Evolutionary conservation across 2,113 vertebrate species (phyloP).

Genomic region (Collichthys lucidus): DNA sequence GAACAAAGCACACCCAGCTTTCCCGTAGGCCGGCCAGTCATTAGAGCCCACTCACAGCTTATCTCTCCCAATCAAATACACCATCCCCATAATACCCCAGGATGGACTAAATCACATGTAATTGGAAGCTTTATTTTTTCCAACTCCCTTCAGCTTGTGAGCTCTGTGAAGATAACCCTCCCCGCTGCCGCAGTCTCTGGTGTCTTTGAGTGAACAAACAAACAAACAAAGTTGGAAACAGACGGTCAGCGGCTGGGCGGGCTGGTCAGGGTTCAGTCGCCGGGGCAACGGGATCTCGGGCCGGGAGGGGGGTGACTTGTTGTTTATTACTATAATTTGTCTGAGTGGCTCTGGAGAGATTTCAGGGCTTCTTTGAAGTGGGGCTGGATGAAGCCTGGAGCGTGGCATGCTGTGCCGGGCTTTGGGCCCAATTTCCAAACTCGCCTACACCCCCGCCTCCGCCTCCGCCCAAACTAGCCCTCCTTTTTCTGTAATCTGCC

Average conservation of each 20-base stretch:
- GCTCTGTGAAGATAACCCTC: slow-evolving; percentile 71
- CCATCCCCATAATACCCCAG: slow-evolving; percentile 67
- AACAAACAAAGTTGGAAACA: slow-evolving; percentile 79
- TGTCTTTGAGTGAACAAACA: slow-evolving; percentile 76
- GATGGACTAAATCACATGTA: slow-evolving; percentile 77
- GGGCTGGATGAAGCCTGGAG: slow-evolving; percentile 73
- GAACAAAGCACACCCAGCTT: slow-evolving; percentile 61
- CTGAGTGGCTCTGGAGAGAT: slow-evolving; percentile 79
- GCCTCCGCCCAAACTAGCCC: slow-evolving; percentile 4
- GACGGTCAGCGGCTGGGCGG: slow-evolving; percentile 67
- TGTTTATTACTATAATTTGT: slow-evolving; percentile 84
- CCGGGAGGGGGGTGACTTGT: slow-evolving; percentile 62
- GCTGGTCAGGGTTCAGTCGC: slow-evolving; percentile 75
- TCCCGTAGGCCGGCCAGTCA: slow-evolving; percentile 69
- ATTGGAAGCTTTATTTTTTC: slow-evolving; percentile 72
- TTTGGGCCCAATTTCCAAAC: slow-evolving; percentile 71
- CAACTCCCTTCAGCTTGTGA: slow-evolving; percentile 44
- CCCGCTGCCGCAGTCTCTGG: slow-evolving; percentile 56
- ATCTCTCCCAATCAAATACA: slow-evolving; percentile 77
- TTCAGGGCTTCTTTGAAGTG: slow-evolving; percentile 76
- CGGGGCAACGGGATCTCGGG: slow-evolving; percentile 68
- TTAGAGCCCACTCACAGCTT: slow-evolving; percentile 72
- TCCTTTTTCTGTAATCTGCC: slow-evolving; percentile 54
- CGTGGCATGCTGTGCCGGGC: slow-evolving; percentile 75
- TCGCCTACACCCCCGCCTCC: slow-evolving; percentile 25